Evolutionary conservation across 2,888 invertebrate genomes (phyloP).

Genomic region (Hipparchia semele): DNA sequence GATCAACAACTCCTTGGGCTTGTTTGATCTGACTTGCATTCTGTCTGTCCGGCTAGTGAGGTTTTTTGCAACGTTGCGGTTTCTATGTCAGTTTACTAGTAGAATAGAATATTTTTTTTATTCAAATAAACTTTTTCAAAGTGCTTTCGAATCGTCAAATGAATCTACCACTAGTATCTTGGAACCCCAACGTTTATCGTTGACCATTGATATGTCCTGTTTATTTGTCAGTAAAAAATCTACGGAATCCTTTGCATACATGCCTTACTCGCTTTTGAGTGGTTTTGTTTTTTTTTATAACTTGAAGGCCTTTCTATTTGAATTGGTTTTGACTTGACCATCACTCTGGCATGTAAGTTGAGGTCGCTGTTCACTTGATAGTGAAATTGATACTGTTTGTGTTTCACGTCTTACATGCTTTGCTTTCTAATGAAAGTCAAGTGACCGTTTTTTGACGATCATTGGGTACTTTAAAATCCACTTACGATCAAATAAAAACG

Average conservation of each 20-base stretch:
- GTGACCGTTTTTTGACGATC: constrained; percentile 11
- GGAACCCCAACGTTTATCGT: too few relatives aligned
- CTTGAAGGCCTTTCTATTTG: constrained; percentile 23
- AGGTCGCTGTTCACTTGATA: constrained; percentile 16
- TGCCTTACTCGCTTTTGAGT: not conserved
- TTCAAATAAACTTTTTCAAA: too few relatives aligned
- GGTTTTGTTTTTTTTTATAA: constrained; percentile 12
- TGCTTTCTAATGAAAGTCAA: constrained; percentile 20
- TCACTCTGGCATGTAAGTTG: constrained; percentile 23
- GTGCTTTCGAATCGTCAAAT: too few relatives aligned
- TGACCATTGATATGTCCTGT: too few relatives aligned
- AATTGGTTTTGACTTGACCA: constrained; percentile 30
- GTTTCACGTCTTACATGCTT: constrained; percentile 20
- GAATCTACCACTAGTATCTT: too few relatives aligned
- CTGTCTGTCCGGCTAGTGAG: too few relatives aligned
- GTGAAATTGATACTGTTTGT: constrained; percentile 20
- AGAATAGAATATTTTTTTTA: too few relatives aligned
- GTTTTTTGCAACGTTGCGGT: too few relatives aligned
- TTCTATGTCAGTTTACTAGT: too few relatives aligned
- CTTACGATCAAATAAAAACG: not conserved
- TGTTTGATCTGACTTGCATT: too few relatives aligned
- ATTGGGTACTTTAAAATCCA: not conserved
- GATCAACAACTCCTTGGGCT: too few relatives aligned
- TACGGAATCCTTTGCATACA: not conserved
- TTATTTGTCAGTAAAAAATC: not conserved